Evolutionary conservation across 2,113 vertebrate species (phyloP).

Genomic region (Clarias macrocephalus): DNA sequence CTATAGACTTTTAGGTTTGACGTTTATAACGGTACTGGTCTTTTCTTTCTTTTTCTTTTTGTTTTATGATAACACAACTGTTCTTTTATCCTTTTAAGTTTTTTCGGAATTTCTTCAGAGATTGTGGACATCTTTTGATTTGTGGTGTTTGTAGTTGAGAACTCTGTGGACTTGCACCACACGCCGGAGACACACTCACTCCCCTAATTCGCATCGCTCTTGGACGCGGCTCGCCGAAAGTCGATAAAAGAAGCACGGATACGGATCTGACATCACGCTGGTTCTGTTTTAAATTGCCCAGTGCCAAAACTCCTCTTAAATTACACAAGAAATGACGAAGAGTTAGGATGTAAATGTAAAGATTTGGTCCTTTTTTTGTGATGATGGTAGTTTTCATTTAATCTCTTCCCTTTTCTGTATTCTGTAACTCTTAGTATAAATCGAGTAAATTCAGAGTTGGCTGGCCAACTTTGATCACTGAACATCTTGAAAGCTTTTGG

Average conservation of each 20-base stretch:
- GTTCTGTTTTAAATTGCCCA: conserved; percentile 21
- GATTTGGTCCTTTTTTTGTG: conserved; percentile 68
- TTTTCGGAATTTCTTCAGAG: conserved; percentile 40
- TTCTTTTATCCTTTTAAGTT: conserved; percentile 53
- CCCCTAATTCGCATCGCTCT: not conserved
- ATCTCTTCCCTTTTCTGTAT: conserved; percentile 66
- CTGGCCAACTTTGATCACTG: conserved; percentile 80
- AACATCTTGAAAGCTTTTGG: conserved; percentile 75
- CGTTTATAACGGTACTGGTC: conserved; percentile 72
- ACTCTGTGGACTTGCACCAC: conserved; percentile 71
- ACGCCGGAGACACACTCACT: conserved; percentile 57
- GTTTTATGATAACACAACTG: conserved; percentile 55
- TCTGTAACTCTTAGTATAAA: conserved; percentile 67
- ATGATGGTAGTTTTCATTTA: conserved; percentile 74
- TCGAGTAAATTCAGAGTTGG: conserved; percentile 76
- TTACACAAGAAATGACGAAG: conserved; percentile 52
- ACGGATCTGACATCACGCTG: not conserved
- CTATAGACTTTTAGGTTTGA: conserved; percentile 69
- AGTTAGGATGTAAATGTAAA: conserved; percentile 63
- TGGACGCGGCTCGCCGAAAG: not conserved
- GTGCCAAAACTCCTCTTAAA: conserved; percentile 59
- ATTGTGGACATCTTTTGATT: conserved; percentile 74
- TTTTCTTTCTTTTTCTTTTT: conserved; percentile 66
- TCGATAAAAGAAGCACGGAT: not conserved
- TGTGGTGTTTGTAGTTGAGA: conserved; percentile 74